Conservation (phyloP, 1,140 invertebrate genomes). For the Papilio polyxenes region DNA sequence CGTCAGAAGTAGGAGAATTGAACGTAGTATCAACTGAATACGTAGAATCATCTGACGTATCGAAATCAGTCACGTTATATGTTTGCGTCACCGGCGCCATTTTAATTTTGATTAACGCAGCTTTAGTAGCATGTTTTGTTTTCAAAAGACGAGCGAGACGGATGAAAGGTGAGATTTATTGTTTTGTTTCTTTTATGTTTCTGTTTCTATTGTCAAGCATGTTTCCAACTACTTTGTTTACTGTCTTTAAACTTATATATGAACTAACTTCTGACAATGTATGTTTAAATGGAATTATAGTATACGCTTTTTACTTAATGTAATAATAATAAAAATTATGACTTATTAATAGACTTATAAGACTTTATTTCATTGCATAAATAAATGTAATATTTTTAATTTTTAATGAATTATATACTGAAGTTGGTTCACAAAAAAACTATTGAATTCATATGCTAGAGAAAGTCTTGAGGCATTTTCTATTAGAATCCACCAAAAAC, state of each 20-base stretch:
- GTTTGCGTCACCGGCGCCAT: constrained; percentile 89
- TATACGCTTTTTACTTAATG: neutral
- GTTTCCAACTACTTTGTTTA: constrained; percentile 33
- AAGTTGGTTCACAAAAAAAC: neutral
- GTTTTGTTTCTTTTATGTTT: constrained; percentile 46
- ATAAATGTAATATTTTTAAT: neutral
- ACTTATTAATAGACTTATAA: no score
- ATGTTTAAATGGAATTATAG: neutral
- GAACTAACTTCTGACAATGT: neutral
- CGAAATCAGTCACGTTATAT: constrained; percentile 90
- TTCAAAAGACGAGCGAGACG: constrained; percentile 87
- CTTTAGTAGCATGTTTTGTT: constrained; percentile 91
- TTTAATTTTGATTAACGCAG: constrained; percentile 90
- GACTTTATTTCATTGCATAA: neutral
- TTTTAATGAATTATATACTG: neutral
- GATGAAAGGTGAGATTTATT: constrained; percentile 82
- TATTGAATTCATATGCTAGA: neutral
- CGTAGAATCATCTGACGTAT: constrained; percentile 81
- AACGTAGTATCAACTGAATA: constrained; percentile 85
- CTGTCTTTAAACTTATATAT: neutral
- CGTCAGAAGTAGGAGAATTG: constrained; percentile 79
- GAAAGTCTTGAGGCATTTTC: neutral
- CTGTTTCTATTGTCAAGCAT: constrained; percentile 38
- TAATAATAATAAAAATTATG: no score
- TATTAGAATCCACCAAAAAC: neutral